Evolutionary conservation across 2,113 vertebrate species (phyloP).

Genomic region (Otolemur garnettii): DNA sequence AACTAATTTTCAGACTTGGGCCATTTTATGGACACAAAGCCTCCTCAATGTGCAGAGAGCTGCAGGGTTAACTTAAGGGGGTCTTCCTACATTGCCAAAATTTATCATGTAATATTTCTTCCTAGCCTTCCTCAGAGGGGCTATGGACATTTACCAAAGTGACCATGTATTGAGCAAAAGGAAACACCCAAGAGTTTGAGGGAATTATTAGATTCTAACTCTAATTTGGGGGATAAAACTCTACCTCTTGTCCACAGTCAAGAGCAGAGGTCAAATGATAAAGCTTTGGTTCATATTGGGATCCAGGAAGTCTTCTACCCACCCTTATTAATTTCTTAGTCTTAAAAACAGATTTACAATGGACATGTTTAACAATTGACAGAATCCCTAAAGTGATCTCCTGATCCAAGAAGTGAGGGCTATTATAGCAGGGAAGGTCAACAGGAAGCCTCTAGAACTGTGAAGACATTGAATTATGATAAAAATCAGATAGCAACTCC

Average conservation of each 20-base stretch:
- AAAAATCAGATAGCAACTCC: not conserved
- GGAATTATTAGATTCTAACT: not conserved
- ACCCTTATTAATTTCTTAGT: not conserved
- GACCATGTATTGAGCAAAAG: not conserved
- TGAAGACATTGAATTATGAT: not conserved
- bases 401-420: not conserved
- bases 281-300: not conserved
- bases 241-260: not conserved
- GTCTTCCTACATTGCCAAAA: not conserved
- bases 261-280: not conserved
- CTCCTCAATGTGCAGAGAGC: not conserved
- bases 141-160: not conserved
- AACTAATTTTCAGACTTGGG: not conserved
- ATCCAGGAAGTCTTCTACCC: not conserved
- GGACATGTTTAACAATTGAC: not conserved
- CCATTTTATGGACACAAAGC: not conserved
- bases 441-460: not conserved
- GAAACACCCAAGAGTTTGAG: not conserved
- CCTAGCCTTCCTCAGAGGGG: not conserved
- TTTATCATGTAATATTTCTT: not conserved
- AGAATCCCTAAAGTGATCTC: not conserved
- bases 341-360: not conserved
- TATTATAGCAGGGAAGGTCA: not conserved
- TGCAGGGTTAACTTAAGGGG: not conserved
- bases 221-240: not conserved